These are phyloP conservation scores for Balaenoptera acutorostrata DNA, from an alignment of 2,113 vertebrate species.

Conservation along the genomic window DNA sequence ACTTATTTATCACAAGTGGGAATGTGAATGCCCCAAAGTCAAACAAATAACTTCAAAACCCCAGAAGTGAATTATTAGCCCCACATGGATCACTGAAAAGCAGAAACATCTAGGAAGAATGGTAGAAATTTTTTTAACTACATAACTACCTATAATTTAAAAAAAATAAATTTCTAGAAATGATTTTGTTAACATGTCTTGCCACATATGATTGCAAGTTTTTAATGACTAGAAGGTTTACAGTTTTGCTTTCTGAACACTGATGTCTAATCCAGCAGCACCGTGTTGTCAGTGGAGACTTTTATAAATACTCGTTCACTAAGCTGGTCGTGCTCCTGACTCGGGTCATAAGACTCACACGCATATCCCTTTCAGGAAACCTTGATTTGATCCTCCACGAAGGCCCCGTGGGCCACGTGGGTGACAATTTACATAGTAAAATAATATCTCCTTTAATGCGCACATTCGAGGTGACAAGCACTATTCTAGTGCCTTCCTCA, in stretches of 20 bases:
- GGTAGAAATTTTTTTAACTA: neutral
- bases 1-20: neutral
- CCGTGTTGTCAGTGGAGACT: neutral
- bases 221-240: neutral
- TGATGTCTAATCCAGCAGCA: neutral
- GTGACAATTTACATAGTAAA: neutral
- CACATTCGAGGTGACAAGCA: neutral
- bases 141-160: neutral
- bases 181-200: neutral
- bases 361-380: neutral
- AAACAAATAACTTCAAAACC: neutral
- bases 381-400: neutral
- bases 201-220: neutral
- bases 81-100: neutral
- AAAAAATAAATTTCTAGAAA: neutral
- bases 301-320: constrained; percentile 38
- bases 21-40: neutral
- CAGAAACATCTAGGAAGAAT: neutral
- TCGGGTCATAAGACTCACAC: neutral
- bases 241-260: neutral
- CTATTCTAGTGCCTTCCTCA: neutral
- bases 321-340: neutral
- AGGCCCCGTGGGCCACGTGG: neutral
- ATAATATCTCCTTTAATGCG: neutral
- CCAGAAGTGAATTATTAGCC: neutral